These are phyloP conservation scores for Clunio marinus DNA, from an alignment of 2,888 invertebrate species.

Conservation along the genomic window DNA sequence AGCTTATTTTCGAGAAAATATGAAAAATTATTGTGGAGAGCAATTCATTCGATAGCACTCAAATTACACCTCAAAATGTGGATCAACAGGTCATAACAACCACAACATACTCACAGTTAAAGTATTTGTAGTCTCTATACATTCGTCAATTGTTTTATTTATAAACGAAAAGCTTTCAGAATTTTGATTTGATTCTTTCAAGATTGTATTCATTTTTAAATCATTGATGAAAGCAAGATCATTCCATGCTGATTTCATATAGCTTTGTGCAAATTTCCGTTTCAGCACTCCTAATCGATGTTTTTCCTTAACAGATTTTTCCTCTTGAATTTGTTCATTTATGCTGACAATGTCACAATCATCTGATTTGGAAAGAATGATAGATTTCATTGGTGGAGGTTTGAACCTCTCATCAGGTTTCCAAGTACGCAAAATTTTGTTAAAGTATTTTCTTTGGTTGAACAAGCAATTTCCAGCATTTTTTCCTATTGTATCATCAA, in stretches of 20 bases:
- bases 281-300: not conserved
- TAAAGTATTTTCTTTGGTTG: slow-evolving; percentile 12
- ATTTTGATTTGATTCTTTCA: slow-evolving; percentile 23
- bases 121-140: not conserved
- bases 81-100: not conserved
- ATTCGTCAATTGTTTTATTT: slow-evolving; percentile 9
- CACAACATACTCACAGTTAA: slow-evolving; percentile 4
- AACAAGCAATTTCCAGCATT: slow-evolving; percentile 32
- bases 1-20: too few relatives aligned
- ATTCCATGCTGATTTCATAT: slow-evolving; percentile 26
- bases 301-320: not conserved
- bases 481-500: slow-evolving; percentile 20
- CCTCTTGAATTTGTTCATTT: not conserved
- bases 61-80: too few relatives aligned
- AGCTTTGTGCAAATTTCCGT: slow-evolving; percentile 24
- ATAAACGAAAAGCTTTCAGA: slow-evolving; percentile 1
- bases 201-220: not conserved
- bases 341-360: slow-evolving; percentile 1
- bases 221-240: slow-evolving; percentile 15
- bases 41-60: too few relatives aligned
- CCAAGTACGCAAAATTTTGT: slow-evolving; percentile 9
- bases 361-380: not conserved
- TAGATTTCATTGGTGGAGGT: not conserved
- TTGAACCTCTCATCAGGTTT: not conserved
- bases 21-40: too few relatives aligned